Evolutionary conservation across 2,113 vertebrate species (phyloP), one percentile per base, ranked within the genome.

Genomic region (Pomatostomus ruficeps): DNA sequence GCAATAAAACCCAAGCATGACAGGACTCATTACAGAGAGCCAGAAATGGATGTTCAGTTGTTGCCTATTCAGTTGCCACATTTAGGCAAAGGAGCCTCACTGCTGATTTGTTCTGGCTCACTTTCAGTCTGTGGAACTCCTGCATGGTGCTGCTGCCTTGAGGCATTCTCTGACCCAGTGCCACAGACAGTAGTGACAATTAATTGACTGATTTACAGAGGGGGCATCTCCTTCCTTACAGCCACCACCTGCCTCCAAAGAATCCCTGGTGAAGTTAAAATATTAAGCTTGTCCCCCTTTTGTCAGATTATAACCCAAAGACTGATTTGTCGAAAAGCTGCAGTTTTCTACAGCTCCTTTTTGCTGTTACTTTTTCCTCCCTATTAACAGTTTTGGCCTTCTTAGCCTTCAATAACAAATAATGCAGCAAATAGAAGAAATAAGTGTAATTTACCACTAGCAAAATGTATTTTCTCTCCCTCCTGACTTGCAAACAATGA

Each of bases 181-280:
- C 63, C 68, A 26, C 3, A 14, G 6, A 58, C 59, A 55, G 12
- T 9, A 40, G 36, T 1, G 35, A 45, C 49, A 45, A 11, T 0
- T 1, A 14, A 62, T 0, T 52, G 36, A 40, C 21, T 19, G 49
- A 1, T 2, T 33, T 17, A 67, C 24, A 78, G 59, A 31, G 0
- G 3, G 25, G 43, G 49, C 35, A 73, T n/a, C 49, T 80, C 40
- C 3, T 11, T 45, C 46, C 40, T 71, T 19, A 7, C 36, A 83
- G 22, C 36, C 31, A 59, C 22, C 43, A 61, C 9, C 15, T 24
- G 38, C 14, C 73, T 72, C 58, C 38, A 63, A 63, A 87, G 38
- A 84, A 62, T n/a, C n/a, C 28, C 38, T 31, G 28, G 42, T 0
- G 1, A 67, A 75, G 38, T 80, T 31, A 71, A 29, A 72, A 26